A percentile compares a stretch with the other conserved stretches of the same genome.
Evolutionary conservation across 2,888 invertebrate species (phyloP).

Genomic region (Phyto melanocephala): DNA sequence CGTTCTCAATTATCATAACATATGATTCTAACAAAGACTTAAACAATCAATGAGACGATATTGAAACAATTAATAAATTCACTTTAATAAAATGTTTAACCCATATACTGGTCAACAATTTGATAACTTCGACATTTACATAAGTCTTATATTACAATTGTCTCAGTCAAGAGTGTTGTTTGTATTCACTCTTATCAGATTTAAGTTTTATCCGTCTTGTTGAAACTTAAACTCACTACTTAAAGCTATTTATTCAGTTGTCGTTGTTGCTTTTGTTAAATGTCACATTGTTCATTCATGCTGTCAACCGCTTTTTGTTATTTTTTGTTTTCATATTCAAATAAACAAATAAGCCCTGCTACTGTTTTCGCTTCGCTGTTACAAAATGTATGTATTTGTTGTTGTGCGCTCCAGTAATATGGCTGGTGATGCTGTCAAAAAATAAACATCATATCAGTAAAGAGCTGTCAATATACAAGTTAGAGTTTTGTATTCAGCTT

Average conservation of each 20-base stretch:
- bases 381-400: background rate
- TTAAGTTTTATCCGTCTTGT: background rate
- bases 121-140: background rate
- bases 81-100: too few relatives aligned
- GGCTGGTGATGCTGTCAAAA: constrained; percentile 39
- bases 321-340: background rate
- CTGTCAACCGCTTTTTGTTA: constrained; percentile 46
- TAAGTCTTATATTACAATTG: background rate
- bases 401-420: background rate
- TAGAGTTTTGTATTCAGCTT: too few relatives aligned
- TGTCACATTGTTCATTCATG: constrained; percentile 31
- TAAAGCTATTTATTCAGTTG: background rate
- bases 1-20: too few relatives aligned
- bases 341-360: constrained; percentile 13
- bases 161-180: constrained; percentile 1
- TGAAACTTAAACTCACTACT: background rate
- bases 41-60: too few relatives aligned
- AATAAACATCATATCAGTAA: constrained; percentile 48
- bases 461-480: constrained; percentile 57
- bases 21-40: too few relatives aligned
- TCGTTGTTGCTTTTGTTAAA: constrained; percentile 19
- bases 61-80: too few relatives aligned
- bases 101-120: too few relatives aligned
- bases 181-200: background rate
- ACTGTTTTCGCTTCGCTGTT: constrained; percentile 13